Percentiles rank a stretch among this genome's conserved stretches.
Conservation (phyloP, 1,140 invertebrate species). For the Drosophila bifasciata region DNA sequence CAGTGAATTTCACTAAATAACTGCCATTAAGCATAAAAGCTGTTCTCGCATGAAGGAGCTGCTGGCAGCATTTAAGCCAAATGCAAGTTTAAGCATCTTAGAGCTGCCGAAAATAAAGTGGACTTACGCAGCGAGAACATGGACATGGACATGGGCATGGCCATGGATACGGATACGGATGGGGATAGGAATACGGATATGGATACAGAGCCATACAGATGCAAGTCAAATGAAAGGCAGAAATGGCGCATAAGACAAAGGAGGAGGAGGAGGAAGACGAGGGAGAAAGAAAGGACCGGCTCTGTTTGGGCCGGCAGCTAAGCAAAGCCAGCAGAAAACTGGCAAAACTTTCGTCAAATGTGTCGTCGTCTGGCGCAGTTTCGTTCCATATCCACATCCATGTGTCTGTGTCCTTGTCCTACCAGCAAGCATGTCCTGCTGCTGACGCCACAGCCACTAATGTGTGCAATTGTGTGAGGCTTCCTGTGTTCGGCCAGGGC, state of each 20-base stretch:
- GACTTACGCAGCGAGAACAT: constrained; percentile 62
- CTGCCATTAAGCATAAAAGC: constrained; percentile 83
- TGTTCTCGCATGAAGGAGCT: constrained; percentile 79
- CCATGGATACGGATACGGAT: constrained; percentile 23
- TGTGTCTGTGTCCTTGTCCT: too few species aligned
- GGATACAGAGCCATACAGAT: constrained; percentile 28
- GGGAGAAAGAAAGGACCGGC: too few species aligned
- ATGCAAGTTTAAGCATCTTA: constrained; percentile 79
- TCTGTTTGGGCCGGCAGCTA: neutral
- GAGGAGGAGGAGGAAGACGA: constrained; percentile 12
- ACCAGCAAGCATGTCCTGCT: constrained; percentile 14
- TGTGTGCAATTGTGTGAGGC: constrained; percentile 65
- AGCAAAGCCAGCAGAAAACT: constrained; percentile 41
- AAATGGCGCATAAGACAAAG: constrained; percentile 53
- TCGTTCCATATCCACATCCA: neutral
- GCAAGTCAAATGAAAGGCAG: constrained; percentile 51
- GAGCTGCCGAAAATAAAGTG: constrained; percentile 72
- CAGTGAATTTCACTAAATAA: constrained; percentile 83
- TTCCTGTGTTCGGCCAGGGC: constrained; percentile 7
- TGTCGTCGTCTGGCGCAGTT: constrained; percentile 41
- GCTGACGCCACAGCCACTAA: constrained; percentile 35
- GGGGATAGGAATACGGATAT: constrained; percentile 10
- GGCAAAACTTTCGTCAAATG: constrained; percentile 67
- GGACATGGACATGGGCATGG: constrained; percentile 19
- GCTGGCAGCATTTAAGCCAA: constrained; percentile 77